Conservation (phyloP, 2,113 vertebrate genomes). For the Ciconia boyciana region DNA sequence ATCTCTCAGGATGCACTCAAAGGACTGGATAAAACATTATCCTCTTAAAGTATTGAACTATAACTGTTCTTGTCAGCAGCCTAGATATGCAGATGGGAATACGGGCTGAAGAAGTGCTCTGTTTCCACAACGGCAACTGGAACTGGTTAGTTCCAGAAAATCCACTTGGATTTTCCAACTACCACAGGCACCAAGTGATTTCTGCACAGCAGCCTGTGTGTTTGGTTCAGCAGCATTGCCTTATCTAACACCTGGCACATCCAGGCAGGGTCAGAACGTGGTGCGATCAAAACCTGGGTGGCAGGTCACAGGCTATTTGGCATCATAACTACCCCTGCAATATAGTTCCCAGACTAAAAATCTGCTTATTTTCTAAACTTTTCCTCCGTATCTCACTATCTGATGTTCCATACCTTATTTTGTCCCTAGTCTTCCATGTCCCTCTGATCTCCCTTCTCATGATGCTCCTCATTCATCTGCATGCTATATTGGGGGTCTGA, state of each 20-base stretch:
- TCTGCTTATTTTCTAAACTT: neutral
- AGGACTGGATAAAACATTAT: neutral
- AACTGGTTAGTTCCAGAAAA: neutral
- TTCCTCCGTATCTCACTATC: neutral
- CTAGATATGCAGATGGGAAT: neutral
- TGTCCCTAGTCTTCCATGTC: neutral
- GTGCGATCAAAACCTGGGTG: neutral
- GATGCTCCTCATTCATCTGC: neutral
- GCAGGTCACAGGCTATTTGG: neutral
- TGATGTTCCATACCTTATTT: neutral
- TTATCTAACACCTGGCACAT: neutral
- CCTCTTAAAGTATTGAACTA: neutral
- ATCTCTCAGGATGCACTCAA: neutral
- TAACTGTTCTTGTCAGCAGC: neutral
- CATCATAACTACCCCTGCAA: neutral
- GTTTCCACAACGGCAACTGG: neutral
- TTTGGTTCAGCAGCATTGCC: neutral
- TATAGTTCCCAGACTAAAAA: neutral
- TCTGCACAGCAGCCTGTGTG: neutral
- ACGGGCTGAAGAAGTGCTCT: neutral
- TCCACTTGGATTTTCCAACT: neutral
- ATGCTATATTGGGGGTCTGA: slow-evolving; percentile 1
- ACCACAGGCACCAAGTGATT: neutral
- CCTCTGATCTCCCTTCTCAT: neutral
- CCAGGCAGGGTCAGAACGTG: neutral